Evolutionary conservation across 2,888 invertebrate genomes (phyloP).

Genomic region (Agonopterix subpropinquella): DNA sequence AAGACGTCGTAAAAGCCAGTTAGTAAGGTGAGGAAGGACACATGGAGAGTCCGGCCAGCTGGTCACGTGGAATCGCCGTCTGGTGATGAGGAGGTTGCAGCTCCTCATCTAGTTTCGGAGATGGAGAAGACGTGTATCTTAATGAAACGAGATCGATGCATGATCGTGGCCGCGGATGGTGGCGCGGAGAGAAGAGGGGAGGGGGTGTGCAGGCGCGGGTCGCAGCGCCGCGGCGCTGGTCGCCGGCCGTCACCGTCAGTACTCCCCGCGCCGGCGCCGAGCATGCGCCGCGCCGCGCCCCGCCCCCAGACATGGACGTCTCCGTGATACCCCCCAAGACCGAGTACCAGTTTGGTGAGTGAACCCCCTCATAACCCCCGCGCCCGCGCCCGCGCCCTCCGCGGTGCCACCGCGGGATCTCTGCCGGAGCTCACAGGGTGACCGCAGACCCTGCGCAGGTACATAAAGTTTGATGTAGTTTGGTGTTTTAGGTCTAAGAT

Average conservation of each 20-base stretch:
- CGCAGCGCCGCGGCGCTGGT: slow-evolving; percentile 14
- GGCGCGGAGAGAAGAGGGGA: slow-evolving; percentile 18
- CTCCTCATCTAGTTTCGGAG: too few relatives aligned
- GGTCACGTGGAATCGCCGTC: too few relatives aligned
- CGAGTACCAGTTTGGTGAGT: slow-evolving; percentile 63
- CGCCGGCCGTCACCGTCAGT: slow-evolving; percentile 5
- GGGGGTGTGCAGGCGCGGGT: slow-evolving; percentile 13
- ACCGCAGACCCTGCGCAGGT: neutral
- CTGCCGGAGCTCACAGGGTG: neutral
- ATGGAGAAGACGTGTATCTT: too few relatives aligned
- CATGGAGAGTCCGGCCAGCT: too few relatives aligned
- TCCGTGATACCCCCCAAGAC: slow-evolving; percentile 39
- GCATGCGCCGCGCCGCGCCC: slow-evolving; percentile 6
- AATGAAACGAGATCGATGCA: neutral
- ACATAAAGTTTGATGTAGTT: neutral
- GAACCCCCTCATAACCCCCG: neutral
- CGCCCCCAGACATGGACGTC: slow-evolving; percentile 20
- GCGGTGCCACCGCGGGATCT: neutral
- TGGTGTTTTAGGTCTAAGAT: neutral
- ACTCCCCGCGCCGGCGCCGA: slow-evolving; percentile 10
- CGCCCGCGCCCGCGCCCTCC: neutral
- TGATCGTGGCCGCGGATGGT: neutral
- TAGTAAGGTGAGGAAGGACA: too few relatives aligned
- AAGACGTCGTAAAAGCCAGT: too few relatives aligned
- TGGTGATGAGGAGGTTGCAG: too few relatives aligned